Percentiles rank a stretch among this genome's conserved stretches.
These are phyloP conservation scores for Schizopygopsis pylzovi DNA, from an alignment of 2,797 vertebrate species.

Conservation along the genomic window DNA sequence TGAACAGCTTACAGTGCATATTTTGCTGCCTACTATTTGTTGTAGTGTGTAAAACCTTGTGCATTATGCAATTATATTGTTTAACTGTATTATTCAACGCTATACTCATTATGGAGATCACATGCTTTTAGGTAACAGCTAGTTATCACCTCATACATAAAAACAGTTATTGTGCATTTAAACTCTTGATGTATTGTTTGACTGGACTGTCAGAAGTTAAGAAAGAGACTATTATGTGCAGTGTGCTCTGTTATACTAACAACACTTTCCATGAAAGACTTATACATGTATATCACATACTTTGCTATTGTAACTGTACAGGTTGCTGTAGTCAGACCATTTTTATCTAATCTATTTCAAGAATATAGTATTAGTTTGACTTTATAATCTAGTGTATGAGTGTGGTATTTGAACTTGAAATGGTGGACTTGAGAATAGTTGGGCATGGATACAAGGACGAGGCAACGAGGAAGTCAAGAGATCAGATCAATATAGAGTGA, in stretches of 20 bases:
- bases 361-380: not conserved
- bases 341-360: not conserved
- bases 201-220: not conserved
- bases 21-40: not conserved
- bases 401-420: slow-evolving; percentile 14
- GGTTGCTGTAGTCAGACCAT: not conserved
- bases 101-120: not conserved
- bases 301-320: not conserved
- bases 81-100: not conserved
- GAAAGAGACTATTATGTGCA: not conserved
- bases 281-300: not conserved
- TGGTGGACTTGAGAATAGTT: slow-evolving; percentile 31
- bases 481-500: slow-evolving; percentile 42
- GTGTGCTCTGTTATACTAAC: not conserved
- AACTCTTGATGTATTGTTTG: not conserved
- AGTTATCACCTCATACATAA: not conserved
- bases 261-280: not conserved
- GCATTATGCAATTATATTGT: not conserved
- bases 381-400: not conserved
- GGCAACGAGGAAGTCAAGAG: slow-evolving; percentile 10
- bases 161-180: not conserved
- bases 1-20: not conserved
- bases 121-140: not conserved
- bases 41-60: not conserved
- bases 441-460: not conserved